These are phyloP conservation scores for Mobula birostris DNA, from an alignment of 2,113 vertebrate species.

Conservation along the genomic window DNA sequence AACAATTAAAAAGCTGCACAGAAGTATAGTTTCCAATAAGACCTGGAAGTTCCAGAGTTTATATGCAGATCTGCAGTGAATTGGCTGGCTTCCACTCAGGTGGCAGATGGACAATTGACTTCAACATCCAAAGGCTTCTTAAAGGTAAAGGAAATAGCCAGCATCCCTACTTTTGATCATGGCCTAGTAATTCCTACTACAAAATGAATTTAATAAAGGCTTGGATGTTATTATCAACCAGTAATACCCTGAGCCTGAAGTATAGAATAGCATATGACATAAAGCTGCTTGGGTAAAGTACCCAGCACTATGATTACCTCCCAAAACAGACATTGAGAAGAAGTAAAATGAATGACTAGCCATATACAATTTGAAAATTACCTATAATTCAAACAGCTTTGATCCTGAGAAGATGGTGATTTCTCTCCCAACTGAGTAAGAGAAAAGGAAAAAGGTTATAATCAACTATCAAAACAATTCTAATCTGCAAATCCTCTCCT, in stretches of 20 bases:
- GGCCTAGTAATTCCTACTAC: background rate
- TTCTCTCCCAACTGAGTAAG: conserved; percentile 14
- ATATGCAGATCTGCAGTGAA: background rate
- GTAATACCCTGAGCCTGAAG: background rate
- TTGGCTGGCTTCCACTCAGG: background rate
- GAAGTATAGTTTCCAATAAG: background rate
- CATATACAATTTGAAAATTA: background rate
- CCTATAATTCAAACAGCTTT: background rate
- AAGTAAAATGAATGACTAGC: background rate
- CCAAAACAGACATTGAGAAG: background rate
- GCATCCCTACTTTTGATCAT: background rate
- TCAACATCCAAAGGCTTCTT: background rate
- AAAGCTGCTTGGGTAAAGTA: background rate
- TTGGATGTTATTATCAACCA: background rate
- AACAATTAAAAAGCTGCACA: background rate
- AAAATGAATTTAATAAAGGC: background rate
- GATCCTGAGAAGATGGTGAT: background rate
- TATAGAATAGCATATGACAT: background rate
- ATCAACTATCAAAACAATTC: background rate
- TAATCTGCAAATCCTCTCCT: background rate
- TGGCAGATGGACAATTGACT: background rate
- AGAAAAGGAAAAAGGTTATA: background rate
- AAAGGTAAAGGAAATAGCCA: no score
- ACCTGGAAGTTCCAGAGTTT: background rate
- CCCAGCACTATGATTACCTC: background rate